phyloP scores from a whole-genome alignment of 2,797 vertebrate genomes.

The Chiroxiphia lanceolata region DNA sequence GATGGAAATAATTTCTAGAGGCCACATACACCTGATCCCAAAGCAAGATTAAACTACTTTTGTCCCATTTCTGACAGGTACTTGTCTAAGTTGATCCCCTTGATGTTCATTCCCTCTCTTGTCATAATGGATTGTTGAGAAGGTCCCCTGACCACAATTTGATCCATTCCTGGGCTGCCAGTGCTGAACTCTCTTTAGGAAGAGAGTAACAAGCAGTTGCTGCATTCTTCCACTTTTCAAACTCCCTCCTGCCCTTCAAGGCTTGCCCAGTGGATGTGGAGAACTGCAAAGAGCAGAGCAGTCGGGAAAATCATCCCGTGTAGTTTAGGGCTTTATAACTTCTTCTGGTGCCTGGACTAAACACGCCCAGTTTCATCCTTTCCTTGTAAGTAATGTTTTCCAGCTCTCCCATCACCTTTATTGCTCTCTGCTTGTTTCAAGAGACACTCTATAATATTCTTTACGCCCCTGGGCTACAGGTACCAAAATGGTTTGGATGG shows the following conservation, averaged over 20 bases:
- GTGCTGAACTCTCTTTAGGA: not conserved
- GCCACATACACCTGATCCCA: not conserved
- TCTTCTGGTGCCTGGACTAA: not conserved
- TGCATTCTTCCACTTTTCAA: not conserved
- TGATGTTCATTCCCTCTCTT: not conserved
- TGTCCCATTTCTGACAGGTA: not conserved
- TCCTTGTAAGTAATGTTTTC: not conserved
- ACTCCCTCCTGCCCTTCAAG: not conserved
- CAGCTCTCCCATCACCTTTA: not conserved
- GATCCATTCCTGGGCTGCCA: not conserved
- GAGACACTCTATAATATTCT: not conserved
- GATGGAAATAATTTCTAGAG: not conserved
- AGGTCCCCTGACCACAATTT: fast-evolving
- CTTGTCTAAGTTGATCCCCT: not conserved
- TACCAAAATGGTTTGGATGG: not conserved
- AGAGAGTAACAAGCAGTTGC: not conserved
- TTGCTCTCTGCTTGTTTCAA: not conserved
- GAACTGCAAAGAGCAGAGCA: not conserved
- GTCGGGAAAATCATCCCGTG: fast-evolving
- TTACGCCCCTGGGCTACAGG: not conserved
- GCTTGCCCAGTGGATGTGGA: not conserved
- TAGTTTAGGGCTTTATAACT: not conserved
- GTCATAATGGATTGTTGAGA: not conserved
- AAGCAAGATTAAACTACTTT: not conserved
- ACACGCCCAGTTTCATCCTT: not conserved